phyloP scores from a whole-genome alignment of 2,888 invertebrate genomes.

The Eretmocerus hayati region DNA sequence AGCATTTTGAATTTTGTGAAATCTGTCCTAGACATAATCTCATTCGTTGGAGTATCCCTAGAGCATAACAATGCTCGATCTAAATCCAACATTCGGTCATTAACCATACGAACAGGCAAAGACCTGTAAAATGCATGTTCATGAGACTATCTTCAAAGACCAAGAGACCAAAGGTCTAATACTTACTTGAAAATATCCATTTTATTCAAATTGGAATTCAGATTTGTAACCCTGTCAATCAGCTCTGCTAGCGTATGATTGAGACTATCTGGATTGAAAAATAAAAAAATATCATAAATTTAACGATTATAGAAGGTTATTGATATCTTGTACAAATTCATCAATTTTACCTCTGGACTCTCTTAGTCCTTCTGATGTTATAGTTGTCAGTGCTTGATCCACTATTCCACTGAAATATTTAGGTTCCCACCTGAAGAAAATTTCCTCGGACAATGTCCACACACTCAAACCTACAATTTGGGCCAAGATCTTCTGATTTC shows the following conservation, averaged over 20 bases:
- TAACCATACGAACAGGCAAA: constrained; percentile 35
- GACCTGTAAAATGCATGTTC: constrained; percentile 18
- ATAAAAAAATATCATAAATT: too few relatives aligned
- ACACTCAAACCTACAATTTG: constrained; percentile 35
- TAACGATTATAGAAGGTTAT: too few relatives aligned
- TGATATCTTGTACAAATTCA: too few relatives aligned
- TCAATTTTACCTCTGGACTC: too few relatives aligned
- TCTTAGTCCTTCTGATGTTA: constrained; percentile 23
- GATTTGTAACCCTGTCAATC: constrained; percentile 15
- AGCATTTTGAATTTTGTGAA: constrained; percentile 25
- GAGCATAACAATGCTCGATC: constrained; percentile 36
- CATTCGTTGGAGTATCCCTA: constrained; percentile 22
- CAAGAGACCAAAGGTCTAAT: too few relatives aligned
- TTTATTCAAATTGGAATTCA: constrained; percentile 20
- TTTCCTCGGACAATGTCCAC: constrained; percentile 40
- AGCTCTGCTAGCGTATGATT: constrained; percentile 28
- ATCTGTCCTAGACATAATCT: constrained; percentile 33
- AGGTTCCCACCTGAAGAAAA: constrained; percentile 38
- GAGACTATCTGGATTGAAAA: constrained; percentile 24
- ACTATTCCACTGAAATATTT: constrained; percentile 31
- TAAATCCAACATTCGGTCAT: constrained; percentile 36
- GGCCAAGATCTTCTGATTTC: constrained; percentile 28
- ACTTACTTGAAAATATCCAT: constrained; percentile 24
- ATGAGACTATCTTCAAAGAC: too few relatives aligned
- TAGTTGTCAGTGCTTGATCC: constrained; percentile 26